Evolutionary conservation across 1,140 invertebrate genomes (phyloP).

Genomic region (Drosophila pachea): DNA sequence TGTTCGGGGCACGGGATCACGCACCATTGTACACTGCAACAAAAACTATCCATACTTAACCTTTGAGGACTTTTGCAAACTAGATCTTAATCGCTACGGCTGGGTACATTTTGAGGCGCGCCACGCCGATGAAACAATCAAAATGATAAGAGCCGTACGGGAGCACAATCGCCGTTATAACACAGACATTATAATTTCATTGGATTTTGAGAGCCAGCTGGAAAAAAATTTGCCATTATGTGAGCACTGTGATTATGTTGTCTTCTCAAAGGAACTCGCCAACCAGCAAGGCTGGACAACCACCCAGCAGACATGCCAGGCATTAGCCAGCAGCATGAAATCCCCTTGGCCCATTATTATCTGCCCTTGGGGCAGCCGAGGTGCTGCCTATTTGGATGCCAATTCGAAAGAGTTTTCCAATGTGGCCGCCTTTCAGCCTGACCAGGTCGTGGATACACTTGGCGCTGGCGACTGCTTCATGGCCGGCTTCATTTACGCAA

Average conservation of each 20-base stretch:
- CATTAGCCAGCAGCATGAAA: slow-evolving; percentile 12
- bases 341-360: slow-evolving; percentile 79
- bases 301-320: slow-evolving; percentile 35
- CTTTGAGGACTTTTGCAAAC: slow-evolving; percentile 81
- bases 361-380: slow-evolving; percentile 85
- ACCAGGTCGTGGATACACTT: slow-evolving; percentile 83
- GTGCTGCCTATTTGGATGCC: slow-evolving; percentile 81
- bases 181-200: slow-evolving; percentile 81
- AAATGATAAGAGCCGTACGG: slow-evolving; percentile 82
- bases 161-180: slow-evolving; percentile 79
- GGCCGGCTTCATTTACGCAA: slow-evolving; percentile 81
- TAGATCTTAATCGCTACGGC: slow-evolving; percentile 80
- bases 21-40: slow-evolving; percentile 85
- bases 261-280: slow-evolving; percentile 82
- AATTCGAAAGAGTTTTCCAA: slow-evolving; percentile 78
- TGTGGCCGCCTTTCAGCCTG: slow-evolving; percentile 80
- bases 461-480: slow-evolving; percentile 85
- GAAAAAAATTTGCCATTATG: slow-evolving; percentile 80
- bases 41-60: slow-evolving; percentile 83
- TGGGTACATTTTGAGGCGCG: slow-evolving; percentile 88
- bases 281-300: slow-evolving; percentile 41
- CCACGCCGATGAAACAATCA: slow-evolving; percentile 80
- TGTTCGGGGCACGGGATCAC: slow-evolving; percentile 81
- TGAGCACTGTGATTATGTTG: slow-evolving; percentile 82
- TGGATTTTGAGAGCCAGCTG: slow-evolving; percentile 84